A percentile compares a stretch with the other conserved stretches of the same genome.
phyloP scores from a whole-genome alignment of 2,797 vertebrate genomes.

The Graptemys geographica region DNA sequence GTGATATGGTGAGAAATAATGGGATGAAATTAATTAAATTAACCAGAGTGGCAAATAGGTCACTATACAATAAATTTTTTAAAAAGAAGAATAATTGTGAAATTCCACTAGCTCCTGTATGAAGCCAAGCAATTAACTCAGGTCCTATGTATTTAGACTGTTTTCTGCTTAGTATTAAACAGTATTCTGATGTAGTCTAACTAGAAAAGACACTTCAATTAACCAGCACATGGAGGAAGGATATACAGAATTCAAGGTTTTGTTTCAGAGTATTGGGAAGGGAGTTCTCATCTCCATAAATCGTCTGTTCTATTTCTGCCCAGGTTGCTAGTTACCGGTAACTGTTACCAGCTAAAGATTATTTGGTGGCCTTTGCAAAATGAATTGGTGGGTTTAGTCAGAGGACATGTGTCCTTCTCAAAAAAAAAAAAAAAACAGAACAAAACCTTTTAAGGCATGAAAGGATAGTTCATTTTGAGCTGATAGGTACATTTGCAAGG shows the following conservation, averaged over 20 bases:
- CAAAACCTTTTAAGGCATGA: background rate
- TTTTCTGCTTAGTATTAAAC: slow-evolving; percentile 66
- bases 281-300: slow-evolving; percentile 48
- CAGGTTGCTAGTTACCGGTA: background rate
- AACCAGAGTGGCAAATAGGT: slow-evolving; percentile 1
- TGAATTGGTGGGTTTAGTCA: background rate
- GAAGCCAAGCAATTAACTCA: background rate
- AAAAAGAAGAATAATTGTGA: background rate
- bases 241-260: slow-evolving; percentile 75
- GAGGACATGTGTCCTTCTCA: background rate
- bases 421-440: background rate
- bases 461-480: background rate
- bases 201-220: slow-evolving; percentile 73
- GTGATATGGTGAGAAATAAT: background rate
- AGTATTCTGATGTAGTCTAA: slow-evolving; percentile 66
- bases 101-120: background rate
- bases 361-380: slow-evolving; percentile 8
- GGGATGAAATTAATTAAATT: background rate
- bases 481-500: background rate
- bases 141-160: background rate
- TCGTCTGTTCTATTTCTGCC: slow-evolving; percentile 66
- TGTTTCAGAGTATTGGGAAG: slow-evolving; percentile 70
- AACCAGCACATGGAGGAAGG: slow-evolving; percentile 61
- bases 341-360: background rate
- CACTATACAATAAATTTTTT: background rate